phyloP scores from a whole-genome alignment of 2,888 invertebrate species.

The Plagiodera versicolora region DNA sequence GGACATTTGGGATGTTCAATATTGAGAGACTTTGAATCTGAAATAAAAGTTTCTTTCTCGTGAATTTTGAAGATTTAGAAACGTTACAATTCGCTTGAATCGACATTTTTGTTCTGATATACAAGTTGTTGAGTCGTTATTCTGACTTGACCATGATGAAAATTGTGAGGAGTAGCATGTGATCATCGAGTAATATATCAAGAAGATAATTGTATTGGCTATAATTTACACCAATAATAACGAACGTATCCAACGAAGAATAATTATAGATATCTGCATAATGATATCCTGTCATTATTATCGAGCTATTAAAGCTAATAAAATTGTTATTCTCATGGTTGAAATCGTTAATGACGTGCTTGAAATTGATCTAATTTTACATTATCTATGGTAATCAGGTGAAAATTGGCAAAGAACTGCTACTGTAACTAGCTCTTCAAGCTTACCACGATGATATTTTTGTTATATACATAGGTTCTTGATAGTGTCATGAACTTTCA shows the following conservation, averaged over 20 bases:
- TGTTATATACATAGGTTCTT: no score
- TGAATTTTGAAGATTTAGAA: no score
- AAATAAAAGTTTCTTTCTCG: background rate
- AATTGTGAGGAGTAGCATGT: no score
- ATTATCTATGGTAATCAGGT: background rate
- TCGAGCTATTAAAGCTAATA: background rate
- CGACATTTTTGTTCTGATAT: background rate
- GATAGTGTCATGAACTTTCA: no score
- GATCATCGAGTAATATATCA: no score
- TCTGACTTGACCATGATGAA: no score
- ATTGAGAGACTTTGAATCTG: background rate
- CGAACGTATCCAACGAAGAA: no score
- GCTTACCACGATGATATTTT: background rate
- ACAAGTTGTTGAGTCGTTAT: no score
- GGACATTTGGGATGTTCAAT: slow-evolving; percentile 1
- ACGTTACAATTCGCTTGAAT: background rate
- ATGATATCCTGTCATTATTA: background rate
- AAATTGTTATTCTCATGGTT: background rate
- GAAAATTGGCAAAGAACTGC: background rate
- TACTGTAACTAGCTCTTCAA: background rate
- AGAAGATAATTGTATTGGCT: no score
- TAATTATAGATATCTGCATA: background rate
- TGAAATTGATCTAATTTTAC: background rate
- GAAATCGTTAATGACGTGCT: background rate
- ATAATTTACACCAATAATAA: no score